Base-by-base conservation (phyloP, 2,797 vertebrate genomes). In the Phrynocephalus guinanensis region DNA sequence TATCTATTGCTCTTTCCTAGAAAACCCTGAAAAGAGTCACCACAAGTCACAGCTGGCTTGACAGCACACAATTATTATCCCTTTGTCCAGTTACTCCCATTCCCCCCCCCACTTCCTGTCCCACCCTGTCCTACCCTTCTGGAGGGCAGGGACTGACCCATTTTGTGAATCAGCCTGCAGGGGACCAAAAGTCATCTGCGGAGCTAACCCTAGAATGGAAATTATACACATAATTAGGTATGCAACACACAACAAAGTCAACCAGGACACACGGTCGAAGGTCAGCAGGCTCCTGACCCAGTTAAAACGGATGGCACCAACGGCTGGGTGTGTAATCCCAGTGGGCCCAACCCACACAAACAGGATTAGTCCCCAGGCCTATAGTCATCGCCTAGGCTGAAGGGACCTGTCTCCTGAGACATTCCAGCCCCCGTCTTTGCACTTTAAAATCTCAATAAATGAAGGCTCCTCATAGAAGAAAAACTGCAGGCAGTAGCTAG, bases 141-240 rank as follows among this genome's bases (percentile, higher is more conserved):
- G 8, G 24, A 68, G 48, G 30, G n/a, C 3, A 68, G 26, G 30
- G 78, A n/a, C 33, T 68, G 70, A 18, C 63, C 83, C 52, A 67
- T 18, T 66, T 52, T 73, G 30, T 77, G 60, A 60, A 56, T 24
- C 28, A 84, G 60, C 28, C 63, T 22, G 67, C 22, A 56, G 20
- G 26, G 66, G 11, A 73, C 24, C 24, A 48, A 75, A 79, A 56
- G 22, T 82, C 20, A 56, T 30, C 28, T 2, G 52, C 33, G 26
- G 72, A 76, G 48, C 76, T 56, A 75, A 76, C 48, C 48, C 52
- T 11, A 68, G 16, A 10, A 24, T 81, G 78, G 16, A 16, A 3
- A 44, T 68, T 81, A n/a, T 82, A 44, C 72, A 70, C 48, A 82
- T 70, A 85, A 88, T 76, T 81, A 85, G 22, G 52, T 56, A 56